A percentile compares a stretch with the other conserved stretches of the same genome.
phyloP scores from a whole-genome alignment of 2,888 invertebrate species.

The Drosophila leonis region DNA sequence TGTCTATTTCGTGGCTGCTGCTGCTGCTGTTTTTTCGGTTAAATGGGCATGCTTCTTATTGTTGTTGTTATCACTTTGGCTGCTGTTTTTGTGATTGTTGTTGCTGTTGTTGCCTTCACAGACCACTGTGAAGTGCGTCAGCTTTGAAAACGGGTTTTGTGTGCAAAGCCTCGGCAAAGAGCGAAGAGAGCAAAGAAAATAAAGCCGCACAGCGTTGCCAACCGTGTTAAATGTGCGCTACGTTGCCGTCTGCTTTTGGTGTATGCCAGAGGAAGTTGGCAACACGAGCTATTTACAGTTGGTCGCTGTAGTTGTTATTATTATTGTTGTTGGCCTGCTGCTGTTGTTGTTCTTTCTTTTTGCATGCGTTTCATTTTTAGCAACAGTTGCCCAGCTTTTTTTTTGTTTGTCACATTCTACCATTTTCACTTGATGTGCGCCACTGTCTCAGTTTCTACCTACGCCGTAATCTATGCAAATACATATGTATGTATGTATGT shows the following conservation, averaged over 20 bases:
- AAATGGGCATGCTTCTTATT: slow-evolving; percentile 44
- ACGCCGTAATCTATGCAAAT: slow-evolving; percentile 56
- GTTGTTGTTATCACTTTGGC: slow-evolving; percentile 21
- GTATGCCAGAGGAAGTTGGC: slow-evolving; percentile 27
- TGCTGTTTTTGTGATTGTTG: slow-evolving; percentile 27
- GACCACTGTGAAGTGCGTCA: slow-evolving; percentile 54
- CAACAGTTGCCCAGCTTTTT: slow-evolving; percentile 34
- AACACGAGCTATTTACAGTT: slow-evolving; percentile 41
- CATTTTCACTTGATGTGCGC: slow-evolving; percentile 12
- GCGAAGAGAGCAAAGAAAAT: slow-evolving; percentile 28
- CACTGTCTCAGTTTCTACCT: slow-evolving; percentile 15
- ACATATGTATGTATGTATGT: not conserved
- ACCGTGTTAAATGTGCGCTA: slow-evolving; percentile 27
- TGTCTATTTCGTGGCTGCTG: slow-evolving; percentile 47
- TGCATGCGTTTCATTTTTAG: slow-evolving; percentile 13
- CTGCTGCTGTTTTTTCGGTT: slow-evolving; percentile 49
- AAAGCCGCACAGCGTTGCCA: slow-evolving; percentile 58
- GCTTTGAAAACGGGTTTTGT: slow-evolving; percentile 60
- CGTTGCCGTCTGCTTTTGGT: slow-evolving; percentile 13
- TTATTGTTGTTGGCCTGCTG: not conserved
- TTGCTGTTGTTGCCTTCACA: slow-evolving; percentile 32
- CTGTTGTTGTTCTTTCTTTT: slow-evolving; percentile 5
- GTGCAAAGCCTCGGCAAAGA: not conserved
- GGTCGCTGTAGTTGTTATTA: slow-evolving; percentile 17
- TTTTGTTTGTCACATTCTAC: slow-evolving; percentile 18